Evolutionary conservation across 2,888 invertebrate species (phyloP), one percentile per base, ranked within the genome.

Genomic region (Imbricaverruca yamaguchii): DNA sequence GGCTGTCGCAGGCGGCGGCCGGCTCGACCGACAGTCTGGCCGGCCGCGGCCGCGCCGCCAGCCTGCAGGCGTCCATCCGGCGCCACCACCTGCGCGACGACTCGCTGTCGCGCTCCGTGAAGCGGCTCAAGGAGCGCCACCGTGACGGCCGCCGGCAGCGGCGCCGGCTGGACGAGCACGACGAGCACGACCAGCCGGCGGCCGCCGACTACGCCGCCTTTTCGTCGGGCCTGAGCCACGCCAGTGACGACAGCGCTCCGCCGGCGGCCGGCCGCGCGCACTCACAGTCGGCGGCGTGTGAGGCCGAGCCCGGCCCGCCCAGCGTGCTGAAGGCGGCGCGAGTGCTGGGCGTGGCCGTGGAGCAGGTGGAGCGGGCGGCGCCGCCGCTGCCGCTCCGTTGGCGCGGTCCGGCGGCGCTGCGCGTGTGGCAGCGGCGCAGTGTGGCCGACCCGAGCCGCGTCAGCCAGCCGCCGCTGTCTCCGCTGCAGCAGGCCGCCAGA

Each of bases 381-480:
- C n/a, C 78, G 78, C 78, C 56, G 78, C 57, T 57, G 57, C 53
- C 53, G 13, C 74, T 53, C 65, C 69, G 69, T 18, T 53, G 39
- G 39, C 69, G 39, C 39, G 69, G 69, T 13, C 69, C 74, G 74
- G 74, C 74, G 18, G 74, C 74, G 55, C 74, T 74, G 74, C 79
- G 79, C 23, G 79, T 59, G n/a, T 79, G 79, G 79, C 79, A 79
- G 79, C 79, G 79, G 13, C 79, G 79, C 57, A 79, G 79, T 57
- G 79, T 79, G 79, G 79, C 79, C 78, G 79, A 79, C 57, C 79
- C 79, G 23, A 79, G 78, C 79, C 56, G 79, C 15, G 79, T 79
- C 57, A 59, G 57, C 57, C 74, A 74, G 74, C 74, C 74, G 55
- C 9, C 65, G 18, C 39, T 55, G 21, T 74, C 74, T 11, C 74